Percentiles rank a stretch among this genome's conserved stretches.
phyloP scores from a whole-genome alignment of 2,888 invertebrate species.

The Drosophila borborema region DNA sequence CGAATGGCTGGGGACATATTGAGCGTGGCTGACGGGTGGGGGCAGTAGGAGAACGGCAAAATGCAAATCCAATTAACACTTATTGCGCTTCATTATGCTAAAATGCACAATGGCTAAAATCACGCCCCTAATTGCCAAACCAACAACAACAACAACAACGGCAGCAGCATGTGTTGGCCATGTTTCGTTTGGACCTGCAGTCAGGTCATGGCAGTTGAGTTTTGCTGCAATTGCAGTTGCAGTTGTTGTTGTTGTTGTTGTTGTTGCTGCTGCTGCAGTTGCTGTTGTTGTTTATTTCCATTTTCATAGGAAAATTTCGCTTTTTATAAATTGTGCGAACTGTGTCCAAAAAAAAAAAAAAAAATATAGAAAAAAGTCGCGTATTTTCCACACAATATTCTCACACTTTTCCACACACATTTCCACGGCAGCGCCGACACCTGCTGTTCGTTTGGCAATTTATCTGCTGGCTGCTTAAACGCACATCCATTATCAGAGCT shows the following conservation, averaged over 20 bases:
- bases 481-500: conserved; percentile 72
- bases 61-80: conserved; percentile 81
- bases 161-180: conserved; percentile 43
- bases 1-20: background rate
- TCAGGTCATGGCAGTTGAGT: conserved; percentile 73
- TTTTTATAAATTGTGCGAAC: conserved; percentile 72
- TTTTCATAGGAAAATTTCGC: conserved; percentile 62
- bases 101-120: conserved; percentile 77
- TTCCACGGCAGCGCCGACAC: conserved; percentile 56
- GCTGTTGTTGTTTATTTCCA: conserved; percentile 48
- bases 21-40: background rate
- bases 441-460: conserved; percentile 72
- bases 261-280: conserved; percentile 17
- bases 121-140: conserved; percentile 78
- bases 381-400: conserved; percentile 53
- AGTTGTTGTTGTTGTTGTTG: conserved; percentile 19
- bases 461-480: conserved; percentile 77
- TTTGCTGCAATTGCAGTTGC: conserved; percentile 26
- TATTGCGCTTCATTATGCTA: conserved; percentile 80
- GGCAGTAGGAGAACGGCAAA: conserved; percentile 19
- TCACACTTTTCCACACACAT: conserved; percentile 62
- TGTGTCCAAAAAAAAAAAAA: conserved; percentile 24
- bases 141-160: conserved; percentile 44
- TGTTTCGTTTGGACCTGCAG: conserved; percentile 54
- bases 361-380: conserved; percentile 24